phyloP scores from a whole-genome alignment of 2,113 vertebrate species.

The Macquaria ambigua region DNA sequence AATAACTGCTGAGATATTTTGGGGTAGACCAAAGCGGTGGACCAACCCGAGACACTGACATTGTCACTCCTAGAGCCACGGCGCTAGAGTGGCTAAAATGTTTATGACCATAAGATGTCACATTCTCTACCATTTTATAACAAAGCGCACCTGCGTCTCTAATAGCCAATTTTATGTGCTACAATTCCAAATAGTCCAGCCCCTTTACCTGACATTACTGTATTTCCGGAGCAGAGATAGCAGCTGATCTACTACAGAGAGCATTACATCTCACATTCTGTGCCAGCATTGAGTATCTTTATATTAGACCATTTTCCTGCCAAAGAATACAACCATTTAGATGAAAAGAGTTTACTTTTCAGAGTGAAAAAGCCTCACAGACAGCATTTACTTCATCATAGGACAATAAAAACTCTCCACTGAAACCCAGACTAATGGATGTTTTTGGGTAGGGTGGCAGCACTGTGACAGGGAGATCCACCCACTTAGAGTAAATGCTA shows the following conservation, averaged over 20 bases:
- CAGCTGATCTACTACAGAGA: not conserved
- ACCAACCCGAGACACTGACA: not conserved
- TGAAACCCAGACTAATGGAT: slow-evolving; percentile 11
- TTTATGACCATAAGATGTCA: not conserved
- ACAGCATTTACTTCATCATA: not conserved
- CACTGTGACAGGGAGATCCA: not conserved
- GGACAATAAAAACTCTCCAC: slow-evolving; percentile 1
- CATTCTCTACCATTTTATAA: not conserved
- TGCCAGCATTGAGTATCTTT: slow-evolving; percentile 3
- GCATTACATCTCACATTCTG: slow-evolving; percentile 6
- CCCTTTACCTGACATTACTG: not conserved
- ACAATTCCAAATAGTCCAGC: not conserved
- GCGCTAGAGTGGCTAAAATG: not conserved
- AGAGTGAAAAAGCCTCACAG: not conserved
- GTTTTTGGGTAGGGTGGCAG: not conserved
- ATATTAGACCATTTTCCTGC: not conserved
- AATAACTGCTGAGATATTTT: too few relatives aligned
- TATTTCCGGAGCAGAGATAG: not conserved
- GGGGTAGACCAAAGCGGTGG: not conserved
- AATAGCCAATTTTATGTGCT: not conserved
- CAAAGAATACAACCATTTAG: not conserved
- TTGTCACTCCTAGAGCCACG: not conserved
- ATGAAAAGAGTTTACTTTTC: slow-evolving; percentile 5
- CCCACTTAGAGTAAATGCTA: not conserved
- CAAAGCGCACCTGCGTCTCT: not conserved